Evolutionary conservation across 2,888 invertebrate genomes (phyloP), one percentile per base, ranked within the genome.

Genomic region (Epinotia ramella): DNA sequence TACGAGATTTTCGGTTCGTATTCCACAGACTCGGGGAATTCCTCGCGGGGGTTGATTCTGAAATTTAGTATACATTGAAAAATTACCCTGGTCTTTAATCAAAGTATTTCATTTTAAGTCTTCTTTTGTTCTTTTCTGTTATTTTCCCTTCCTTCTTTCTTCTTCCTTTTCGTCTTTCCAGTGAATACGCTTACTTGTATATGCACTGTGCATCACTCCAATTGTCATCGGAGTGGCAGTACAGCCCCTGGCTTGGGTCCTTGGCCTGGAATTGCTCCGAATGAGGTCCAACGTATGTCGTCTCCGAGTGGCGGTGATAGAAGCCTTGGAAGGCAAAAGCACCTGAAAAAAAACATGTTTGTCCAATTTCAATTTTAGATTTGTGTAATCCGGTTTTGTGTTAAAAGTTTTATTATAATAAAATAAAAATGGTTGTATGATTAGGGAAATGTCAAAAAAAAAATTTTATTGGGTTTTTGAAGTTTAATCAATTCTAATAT

Each of bases 121-220:
- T 40, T 40, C 40, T 40, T 40, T 40, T 9, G 9, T 7, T 2
- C 9, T 9, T 40, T 9, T 5, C 33, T 33, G 28, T 3, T 28
- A 5, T 28, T 20, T 20, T 28, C 24, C 33, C 6, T 40, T 40
- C 9, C 9, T 9, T 2, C 40, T 40, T 40, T 9, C 9, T 40
- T 40, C 9, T 40, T 40, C 9, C 7, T 40, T 9, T 9, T 40
- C 9, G 40, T 9, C 9, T 40, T 40, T 40, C 1, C 40, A 40
- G 2, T 28, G 28, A 28, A 18, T 57, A 40, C 81, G 2, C 82
- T 81, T 79, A 94, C 94, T 94, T 94, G 82, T 92, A 94, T 40
- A 94, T 91, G 75, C 94, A 94, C 79, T 94, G 94, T 0, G 92
- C 92, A 73, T 93, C 93, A 79, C 90, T 93, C 92, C 92, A 93